A percentile compares a stretch with the other conserved stretches of the same genome.
Evolutionary conservation across 1,140 invertebrate species (phyloP).

Genomic region (Musca vetustissima): DNA sequence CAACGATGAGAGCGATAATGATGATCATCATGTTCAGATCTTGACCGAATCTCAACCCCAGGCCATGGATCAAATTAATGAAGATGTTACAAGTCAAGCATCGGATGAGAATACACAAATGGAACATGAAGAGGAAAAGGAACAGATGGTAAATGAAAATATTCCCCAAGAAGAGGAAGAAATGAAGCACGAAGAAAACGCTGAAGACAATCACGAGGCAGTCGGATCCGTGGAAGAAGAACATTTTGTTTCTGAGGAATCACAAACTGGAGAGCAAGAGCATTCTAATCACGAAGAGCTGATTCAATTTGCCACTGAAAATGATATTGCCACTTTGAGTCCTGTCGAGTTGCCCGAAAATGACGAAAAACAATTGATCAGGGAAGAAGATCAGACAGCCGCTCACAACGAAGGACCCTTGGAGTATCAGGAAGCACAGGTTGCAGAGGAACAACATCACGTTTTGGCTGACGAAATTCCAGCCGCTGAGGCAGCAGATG

Average conservation of each 20-base stretch:
- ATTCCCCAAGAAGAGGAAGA: background rate
- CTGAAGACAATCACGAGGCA: background rate
- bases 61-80: conserved; percentile 1
- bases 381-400: background rate
- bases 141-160: background rate
- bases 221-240: too few relatives aligned
- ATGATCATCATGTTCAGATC: background rate
- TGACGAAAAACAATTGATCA: background rate
- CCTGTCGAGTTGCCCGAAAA: conserved; percentile 8
- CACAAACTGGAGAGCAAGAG: too few relatives aligned
- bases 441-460: background rate
- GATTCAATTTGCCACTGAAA: background rate
- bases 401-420: background rate
- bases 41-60: background rate
- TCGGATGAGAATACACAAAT: background rate
- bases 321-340: background rate
- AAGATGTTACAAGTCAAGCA: background rate
- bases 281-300: background rate
- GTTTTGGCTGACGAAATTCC: background rate
- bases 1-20: background rate
- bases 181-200: background rate
- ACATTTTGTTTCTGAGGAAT: too few relatives aligned
- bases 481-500: background rate
- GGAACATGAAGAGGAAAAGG: background rate
- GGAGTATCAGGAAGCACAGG: background rate